A percentile compares a stretch with the other conserved stretches of the same genome.
Evolutionary conservation across 2,113 vertebrate genomes (phyloP).

Genomic region (Salvelinus sp.): DNA sequence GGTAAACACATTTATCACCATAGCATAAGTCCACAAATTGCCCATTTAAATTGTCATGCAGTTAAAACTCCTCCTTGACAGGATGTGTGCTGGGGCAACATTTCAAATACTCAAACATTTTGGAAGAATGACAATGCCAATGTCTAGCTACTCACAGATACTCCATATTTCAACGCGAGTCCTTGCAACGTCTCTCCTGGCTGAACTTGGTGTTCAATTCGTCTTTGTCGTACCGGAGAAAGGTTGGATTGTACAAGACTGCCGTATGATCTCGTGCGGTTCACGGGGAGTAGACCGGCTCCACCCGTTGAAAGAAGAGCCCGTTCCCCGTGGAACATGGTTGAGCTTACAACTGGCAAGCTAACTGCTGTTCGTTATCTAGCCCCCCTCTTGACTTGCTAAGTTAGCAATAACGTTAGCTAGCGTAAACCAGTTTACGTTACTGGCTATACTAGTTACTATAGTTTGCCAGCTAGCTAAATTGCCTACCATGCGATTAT

Average conservation of each 20-base stretch:
- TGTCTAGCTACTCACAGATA: constrained; percentile 75
- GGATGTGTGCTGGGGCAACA: too few relatives aligned
- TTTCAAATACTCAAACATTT: too few relatives aligned
- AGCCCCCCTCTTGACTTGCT: background rate
- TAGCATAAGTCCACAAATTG: background rate
- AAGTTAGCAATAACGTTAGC: background rate
- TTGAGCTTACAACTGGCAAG: background rate
- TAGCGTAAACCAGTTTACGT: background rate
- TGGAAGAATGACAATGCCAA: background rate
- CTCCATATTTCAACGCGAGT: constrained; percentile 88
- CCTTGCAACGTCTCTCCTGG: constrained; percentile 87
- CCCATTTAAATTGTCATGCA: too few relatives aligned
- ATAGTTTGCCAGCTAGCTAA: too few relatives aligned
- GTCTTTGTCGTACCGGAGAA: constrained; percentile 71
- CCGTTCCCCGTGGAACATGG: constrained; percentile 65
- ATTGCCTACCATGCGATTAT: too few relatives aligned
- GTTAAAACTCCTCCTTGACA: too few relatives aligned
- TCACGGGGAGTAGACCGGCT: constrained; percentile 64
- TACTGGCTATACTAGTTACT: too few relatives aligned
- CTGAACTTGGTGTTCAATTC: constrained; percentile 77
- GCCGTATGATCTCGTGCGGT: constrained; percentile 80
- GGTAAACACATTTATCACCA: background rate
- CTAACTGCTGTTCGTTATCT: background rate
- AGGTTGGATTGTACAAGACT: constrained; percentile 77
- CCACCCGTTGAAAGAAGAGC: constrained; percentile 21